These are phyloP conservation scores for Eristalis pertinax DNA, from an alignment of 2,888 invertebrate genomes.

Conservation along the genomic window DNA sequence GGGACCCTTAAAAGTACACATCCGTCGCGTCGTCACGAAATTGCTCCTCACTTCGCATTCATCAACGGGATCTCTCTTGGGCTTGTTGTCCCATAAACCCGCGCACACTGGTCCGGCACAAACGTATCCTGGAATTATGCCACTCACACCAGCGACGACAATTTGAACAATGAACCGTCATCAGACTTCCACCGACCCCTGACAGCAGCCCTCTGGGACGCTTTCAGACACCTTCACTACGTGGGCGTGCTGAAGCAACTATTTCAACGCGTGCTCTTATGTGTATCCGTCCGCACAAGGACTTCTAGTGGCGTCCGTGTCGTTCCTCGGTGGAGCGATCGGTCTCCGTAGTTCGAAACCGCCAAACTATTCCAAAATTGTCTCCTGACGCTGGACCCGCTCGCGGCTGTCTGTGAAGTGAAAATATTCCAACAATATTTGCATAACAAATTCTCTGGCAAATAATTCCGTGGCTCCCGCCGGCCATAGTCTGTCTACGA, in stretches of 20 bases:
- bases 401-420: constrained; percentile 22
- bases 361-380: constrained; percentile 47
- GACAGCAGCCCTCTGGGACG: background rate
- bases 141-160: background rate
- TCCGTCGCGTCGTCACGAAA: background rate
- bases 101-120: background rate
- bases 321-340: too few species aligned
- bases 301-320: background rate
- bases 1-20: background rate
- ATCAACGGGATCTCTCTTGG: background rate
- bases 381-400: constrained; percentile 31
- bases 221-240: background rate
- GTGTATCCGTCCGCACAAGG: background rate
- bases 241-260: background rate
- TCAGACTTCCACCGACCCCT: background rate
- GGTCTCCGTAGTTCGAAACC: constrained; percentile 5
- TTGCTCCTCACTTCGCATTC: background rate
- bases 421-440: constrained; percentile 63
- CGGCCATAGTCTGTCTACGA: constrained; percentile 25
- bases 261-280: background rate
- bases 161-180: background rate
- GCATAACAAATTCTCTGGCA: constrained; percentile 59
- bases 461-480: constrained; percentile 40
- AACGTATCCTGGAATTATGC: background rate
- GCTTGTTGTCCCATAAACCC: background rate